Evolutionary conservation across 1,140 invertebrate species (phyloP).

Genomic region (Pseudomyrmex flavicornis): DNA sequence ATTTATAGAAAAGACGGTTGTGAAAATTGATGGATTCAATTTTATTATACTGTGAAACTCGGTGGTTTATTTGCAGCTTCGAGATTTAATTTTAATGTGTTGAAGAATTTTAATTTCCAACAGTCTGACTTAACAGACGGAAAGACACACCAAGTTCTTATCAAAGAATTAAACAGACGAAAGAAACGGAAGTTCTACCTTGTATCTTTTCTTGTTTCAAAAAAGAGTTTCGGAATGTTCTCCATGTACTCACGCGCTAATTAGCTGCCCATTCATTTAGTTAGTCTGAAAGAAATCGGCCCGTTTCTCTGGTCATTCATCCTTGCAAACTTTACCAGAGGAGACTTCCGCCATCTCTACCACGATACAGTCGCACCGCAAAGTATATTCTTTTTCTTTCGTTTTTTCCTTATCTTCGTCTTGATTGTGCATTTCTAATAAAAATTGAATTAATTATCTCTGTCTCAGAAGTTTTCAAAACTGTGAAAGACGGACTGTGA

Average conservation of each 20-base stretch:
- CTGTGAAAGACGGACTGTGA: too few relatives aligned
- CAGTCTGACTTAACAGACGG: too few relatives aligned
- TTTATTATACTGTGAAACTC: too few relatives aligned
- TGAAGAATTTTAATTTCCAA: too few relatives aligned
- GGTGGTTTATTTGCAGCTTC: too few relatives aligned
- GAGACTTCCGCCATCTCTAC: background rate
- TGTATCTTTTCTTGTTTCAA: background rate
- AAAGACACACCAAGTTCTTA: too few relatives aligned
- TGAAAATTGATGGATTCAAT: too few relatives aligned
- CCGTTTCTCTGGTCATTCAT: background rate
- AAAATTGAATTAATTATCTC: constrained; percentile 29
- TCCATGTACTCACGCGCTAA: constrained; percentile 3
- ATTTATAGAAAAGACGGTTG: too few relatives aligned
- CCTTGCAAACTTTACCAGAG: constrained; percentile 9
- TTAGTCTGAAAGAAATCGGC: constrained; percentile 28
- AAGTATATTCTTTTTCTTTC: background rate
- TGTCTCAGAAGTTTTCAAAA: background rate
- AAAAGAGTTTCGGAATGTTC: background rate
- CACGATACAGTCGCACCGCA: background rate
- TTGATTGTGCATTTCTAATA: background rate
- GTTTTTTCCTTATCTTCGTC: constrained; percentile 5
- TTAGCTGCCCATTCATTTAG: constrained; percentile 13
- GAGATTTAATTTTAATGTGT: too few relatives aligned
- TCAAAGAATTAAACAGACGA: background rate
- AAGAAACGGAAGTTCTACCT: background rate